Evolutionary conservation across 2,113 vertebrate species (phyloP).

Genomic region (Onychostoma macrolepis): DNA sequence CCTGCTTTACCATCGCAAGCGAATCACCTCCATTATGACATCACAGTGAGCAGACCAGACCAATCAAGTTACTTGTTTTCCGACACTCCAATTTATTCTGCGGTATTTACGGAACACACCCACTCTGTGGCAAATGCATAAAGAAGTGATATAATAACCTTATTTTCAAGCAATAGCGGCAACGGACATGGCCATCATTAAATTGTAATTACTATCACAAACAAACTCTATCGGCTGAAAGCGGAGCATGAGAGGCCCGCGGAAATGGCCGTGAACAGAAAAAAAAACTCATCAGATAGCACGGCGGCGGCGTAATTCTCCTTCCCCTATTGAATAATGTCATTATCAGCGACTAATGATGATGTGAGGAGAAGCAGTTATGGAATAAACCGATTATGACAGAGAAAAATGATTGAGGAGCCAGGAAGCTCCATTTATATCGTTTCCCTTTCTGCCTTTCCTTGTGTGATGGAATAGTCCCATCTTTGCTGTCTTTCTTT

Average conservation of each 20-base stretch:
- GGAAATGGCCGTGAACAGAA: constrained; percentile 74
- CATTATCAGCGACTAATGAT: constrained; percentile 83
- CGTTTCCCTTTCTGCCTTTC: constrained; percentile 57
- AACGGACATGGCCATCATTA: constrained; percentile 70
- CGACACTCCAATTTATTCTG: constrained; percentile 59
- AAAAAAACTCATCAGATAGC: constrained; percentile 74
- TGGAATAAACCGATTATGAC: constrained; percentile 82
- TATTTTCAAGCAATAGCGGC: constrained; percentile 66
- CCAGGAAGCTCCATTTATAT: constrained; percentile 79
- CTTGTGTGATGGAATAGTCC: constrained; percentile 18
- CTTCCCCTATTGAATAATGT: constrained; percentile 82
- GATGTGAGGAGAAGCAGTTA: constrained; percentile 74
- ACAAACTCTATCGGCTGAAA: constrained; percentile 72
- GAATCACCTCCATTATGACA: neutral
- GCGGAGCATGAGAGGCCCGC: constrained; percentile 68
- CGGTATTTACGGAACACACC: constrained; percentile 67
- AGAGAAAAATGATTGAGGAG: constrained; percentile 73
- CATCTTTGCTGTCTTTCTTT: constrained; percentile 57
- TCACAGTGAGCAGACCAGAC: neutral
- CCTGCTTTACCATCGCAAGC: neutral
- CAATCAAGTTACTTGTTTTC: constrained; percentile 32
- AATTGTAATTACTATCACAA: constrained; percentile 68
- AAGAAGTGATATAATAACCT: constrained; percentile 69
- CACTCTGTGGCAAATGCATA: constrained; percentile 66
- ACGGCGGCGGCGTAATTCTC: constrained; percentile 73